These are phyloP conservation scores for Florisuga fusca DNA, from an alignment of 2,797 vertebrate species.

Conservation along the genomic window DNA sequence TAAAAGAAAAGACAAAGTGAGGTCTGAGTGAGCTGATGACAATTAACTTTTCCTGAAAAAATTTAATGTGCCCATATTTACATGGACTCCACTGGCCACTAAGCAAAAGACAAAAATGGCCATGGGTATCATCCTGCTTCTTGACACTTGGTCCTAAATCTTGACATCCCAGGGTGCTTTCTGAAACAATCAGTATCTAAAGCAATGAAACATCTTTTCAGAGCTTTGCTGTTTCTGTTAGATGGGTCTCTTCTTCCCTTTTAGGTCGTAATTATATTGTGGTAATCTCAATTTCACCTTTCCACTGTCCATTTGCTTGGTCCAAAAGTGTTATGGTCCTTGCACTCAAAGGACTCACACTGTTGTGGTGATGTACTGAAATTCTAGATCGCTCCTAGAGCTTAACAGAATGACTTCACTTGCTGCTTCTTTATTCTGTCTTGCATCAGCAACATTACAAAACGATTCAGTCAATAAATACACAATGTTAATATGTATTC, in stretches of 20 bases:
- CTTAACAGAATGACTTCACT: not conserved
- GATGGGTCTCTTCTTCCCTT: not conserved
- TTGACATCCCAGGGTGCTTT: not conserved
- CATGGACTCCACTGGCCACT: not conserved
- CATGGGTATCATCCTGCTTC: not conserved
- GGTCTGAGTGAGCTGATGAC: not conserved
- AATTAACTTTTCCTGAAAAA: not conserved
- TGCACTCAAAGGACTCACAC: not conserved
- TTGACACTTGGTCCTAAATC: not conserved
- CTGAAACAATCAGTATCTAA: not conserved
- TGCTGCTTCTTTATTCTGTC: not conserved
- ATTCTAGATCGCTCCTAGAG: not conserved
- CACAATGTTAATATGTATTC: constrained; percentile 4
- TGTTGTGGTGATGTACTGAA: not conserved
- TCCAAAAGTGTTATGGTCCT: not conserved
- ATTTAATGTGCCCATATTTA: not conserved
- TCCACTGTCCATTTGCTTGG: not conserved
- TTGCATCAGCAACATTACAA: constrained; percentile 43
- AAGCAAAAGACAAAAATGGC: not conserved
- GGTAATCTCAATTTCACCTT: not conserved
- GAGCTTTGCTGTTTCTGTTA: not conserved
- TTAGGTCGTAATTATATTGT: not conserved
- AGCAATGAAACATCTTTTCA: not conserved
- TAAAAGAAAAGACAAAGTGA: not conserved
- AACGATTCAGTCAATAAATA: not conserved